A percentile compares a stretch with the other conserved stretches of the same genome.
Conservation (phyloP, 2,113 vertebrate species). For the Ceyx cyanopectus region DNA sequence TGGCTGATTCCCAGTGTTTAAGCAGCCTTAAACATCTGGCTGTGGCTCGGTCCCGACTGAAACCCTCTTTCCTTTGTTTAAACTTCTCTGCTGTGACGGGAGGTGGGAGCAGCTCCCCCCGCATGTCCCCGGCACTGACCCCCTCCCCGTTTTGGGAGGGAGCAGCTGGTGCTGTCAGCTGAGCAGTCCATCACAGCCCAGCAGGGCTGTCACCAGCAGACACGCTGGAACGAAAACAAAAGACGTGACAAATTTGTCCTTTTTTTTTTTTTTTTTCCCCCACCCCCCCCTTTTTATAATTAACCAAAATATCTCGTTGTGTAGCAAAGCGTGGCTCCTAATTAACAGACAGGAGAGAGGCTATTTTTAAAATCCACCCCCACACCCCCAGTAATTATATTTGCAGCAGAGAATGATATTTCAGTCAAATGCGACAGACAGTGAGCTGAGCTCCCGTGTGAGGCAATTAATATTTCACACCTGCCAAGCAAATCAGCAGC, state of each 20-base stretch:
- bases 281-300: slow-evolving; percentile 74
- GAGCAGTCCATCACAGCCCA: slow-evolving; percentile 69
- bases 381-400: slow-evolving; percentile 76
- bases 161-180: slow-evolving; percentile 70
- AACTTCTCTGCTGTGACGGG: rapidly evolving
- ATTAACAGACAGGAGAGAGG: slow-evolving; percentile 80
- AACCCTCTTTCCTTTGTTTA: neutral
- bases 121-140: neutral
- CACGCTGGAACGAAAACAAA: slow-evolving; percentile 79
- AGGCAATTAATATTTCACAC: slow-evolving; percentile 88
- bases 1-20: neutral
- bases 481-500: slow-evolving; percentile 78
- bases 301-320: slow-evolving; percentile 82
- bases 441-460: slow-evolving; percentile 78
- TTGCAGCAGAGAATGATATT: slow-evolving; percentile 79
- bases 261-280: slow-evolving; percentile 10
- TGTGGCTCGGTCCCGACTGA: neutral
- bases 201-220: slow-evolving; percentile 64
- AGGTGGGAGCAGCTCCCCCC: neutral
- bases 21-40: rapidly evolving
- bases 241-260: slow-evolving; percentile 84
- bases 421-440: slow-evolving; percentile 79
- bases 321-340: slow-evolving; percentile 79
- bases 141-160: slow-evolving; percentile 2
- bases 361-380: slow-evolving; percentile 72